Evolutionary conservation across 2,888 invertebrate genomes (phyloP).

Genomic region (Acholoe squamosa): DNA sequence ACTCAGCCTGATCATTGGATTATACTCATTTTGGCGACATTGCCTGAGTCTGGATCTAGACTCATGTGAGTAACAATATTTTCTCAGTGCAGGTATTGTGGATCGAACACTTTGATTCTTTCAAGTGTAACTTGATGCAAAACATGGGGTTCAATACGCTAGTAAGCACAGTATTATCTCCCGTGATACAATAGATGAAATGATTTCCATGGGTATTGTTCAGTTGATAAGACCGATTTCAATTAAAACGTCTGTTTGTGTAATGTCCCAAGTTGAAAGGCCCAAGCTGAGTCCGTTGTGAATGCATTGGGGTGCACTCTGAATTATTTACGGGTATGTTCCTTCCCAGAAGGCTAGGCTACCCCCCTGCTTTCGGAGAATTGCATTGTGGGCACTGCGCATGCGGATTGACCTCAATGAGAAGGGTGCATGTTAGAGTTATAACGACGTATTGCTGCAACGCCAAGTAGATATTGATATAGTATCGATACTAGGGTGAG

Average conservation of each 20-base stretch:
- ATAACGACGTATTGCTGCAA: not conserved
- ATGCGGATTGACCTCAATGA: not conserved
- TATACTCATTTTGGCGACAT: too few species aligned
- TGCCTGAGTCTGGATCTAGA: too few species aligned
- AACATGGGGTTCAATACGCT: too few species aligned
- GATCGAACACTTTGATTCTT: too few species aligned
- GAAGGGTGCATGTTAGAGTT: not conserved
- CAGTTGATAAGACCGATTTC: not conserved
- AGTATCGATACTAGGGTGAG: not conserved
- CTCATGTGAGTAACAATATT: too few species aligned
- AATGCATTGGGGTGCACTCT: not conserved
- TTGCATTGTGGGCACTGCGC: constrained; percentile 19
- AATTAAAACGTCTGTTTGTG: not conserved
- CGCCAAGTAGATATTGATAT: constrained; percentile 27
- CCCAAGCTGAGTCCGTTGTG: not conserved
- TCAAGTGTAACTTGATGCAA: too few species aligned
- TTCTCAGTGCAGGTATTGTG: too few species aligned
- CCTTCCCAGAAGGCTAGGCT: constrained; percentile 5
- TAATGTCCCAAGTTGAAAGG: not conserved
- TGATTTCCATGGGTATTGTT: not conserved
- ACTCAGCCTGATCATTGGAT: too few species aligned
- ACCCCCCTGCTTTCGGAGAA: not conserved
- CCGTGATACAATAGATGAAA: not conserved
- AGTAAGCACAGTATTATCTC: not conserved
- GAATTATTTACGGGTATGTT: constrained; percentile 13